Conservation (phyloP, 2,888 invertebrate species). For the Euzophera pinguis region DNA sequence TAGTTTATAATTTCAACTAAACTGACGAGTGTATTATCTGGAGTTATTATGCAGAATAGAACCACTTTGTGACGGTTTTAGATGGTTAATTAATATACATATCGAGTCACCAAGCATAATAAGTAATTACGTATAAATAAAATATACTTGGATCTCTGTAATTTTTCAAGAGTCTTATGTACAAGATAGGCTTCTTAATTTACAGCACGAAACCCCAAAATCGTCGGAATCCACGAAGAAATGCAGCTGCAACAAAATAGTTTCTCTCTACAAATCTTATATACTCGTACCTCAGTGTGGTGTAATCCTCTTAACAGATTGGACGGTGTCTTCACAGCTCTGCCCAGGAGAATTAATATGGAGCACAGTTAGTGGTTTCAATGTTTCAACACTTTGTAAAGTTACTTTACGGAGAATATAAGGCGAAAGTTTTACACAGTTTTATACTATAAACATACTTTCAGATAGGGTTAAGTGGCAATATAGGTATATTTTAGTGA, state of each 20-base stretch:
- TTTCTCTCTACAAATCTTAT: conserved; percentile 3
- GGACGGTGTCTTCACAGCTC: conserved; percentile 3
- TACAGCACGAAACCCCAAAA: not conserved
- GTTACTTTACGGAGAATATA: not conserved
- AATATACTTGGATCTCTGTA: too few relatives aligned
- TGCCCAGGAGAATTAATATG: conserved; percentile 11
- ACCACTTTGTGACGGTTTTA: too few relatives aligned
- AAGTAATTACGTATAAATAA: too few relatives aligned
- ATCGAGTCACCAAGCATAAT: too few relatives aligned
- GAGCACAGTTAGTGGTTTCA: not conserved
- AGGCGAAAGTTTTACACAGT: not conserved
- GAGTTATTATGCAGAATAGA: too few relatives aligned
- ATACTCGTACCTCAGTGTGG: not conserved
- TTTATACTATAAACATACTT: too few relatives aligned
- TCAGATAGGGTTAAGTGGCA: too few relatives aligned
- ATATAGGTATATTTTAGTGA: too few relatives aligned
- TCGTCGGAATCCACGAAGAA: not conserved
- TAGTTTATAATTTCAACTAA: too few relatives aligned
- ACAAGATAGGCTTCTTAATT: not conserved
- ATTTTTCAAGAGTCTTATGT: too few relatives aligned
- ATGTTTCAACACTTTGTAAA: not conserved
- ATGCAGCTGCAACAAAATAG: conserved; percentile 6
- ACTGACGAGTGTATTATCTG: too few relatives aligned
- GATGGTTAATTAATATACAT: too few relatives aligned
- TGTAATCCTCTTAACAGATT: conserved; percentile 14